Evolutionary conservation across 2,113 vertebrate species (phyloP).

Genomic region (Dicaeum eximium): DNA sequence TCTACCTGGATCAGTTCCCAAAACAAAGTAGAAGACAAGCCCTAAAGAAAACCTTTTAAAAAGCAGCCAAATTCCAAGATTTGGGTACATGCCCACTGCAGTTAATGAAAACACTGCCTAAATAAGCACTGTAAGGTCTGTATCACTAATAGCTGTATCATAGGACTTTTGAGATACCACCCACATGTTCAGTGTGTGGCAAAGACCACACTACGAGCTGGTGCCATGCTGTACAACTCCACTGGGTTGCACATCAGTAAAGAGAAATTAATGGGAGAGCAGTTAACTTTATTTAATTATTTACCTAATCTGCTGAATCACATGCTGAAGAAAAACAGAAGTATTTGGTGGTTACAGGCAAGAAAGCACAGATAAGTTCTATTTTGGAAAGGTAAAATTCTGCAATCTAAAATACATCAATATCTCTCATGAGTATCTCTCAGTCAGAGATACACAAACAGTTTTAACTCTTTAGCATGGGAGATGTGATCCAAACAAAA

Average conservation of each 20-base stretch:
- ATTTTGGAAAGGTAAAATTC: background rate
- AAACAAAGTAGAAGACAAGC: background rate
- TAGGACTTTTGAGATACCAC: background rate
- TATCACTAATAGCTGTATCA: background rate
- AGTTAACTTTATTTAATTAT: background rate
- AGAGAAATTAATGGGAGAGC: background rate
- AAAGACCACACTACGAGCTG: background rate
- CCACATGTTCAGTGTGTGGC: background rate
- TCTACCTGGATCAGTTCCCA: background rate
- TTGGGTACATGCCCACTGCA: background rate
- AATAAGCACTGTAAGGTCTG: background rate
- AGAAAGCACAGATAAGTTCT: background rate
- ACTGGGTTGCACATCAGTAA: background rate
- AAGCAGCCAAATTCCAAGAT: conserved; percentile 8
- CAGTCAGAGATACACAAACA: background rate
- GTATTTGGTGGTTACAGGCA: background rate
- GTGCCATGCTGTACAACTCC: background rate
- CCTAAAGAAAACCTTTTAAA: background rate
- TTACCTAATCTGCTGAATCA: background rate
- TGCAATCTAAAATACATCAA: background rate
- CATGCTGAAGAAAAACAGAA: background rate
- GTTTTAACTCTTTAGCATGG: background rate
- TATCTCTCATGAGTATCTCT: background rate
- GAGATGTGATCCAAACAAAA: background rate
- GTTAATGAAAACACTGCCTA: background rate